A percentile compares a stretch with the other conserved stretches of the same genome.
Evolutionary conservation across 2,888 invertebrate species (phyloP).

Genomic region (Nymphalis urticae): DNA sequence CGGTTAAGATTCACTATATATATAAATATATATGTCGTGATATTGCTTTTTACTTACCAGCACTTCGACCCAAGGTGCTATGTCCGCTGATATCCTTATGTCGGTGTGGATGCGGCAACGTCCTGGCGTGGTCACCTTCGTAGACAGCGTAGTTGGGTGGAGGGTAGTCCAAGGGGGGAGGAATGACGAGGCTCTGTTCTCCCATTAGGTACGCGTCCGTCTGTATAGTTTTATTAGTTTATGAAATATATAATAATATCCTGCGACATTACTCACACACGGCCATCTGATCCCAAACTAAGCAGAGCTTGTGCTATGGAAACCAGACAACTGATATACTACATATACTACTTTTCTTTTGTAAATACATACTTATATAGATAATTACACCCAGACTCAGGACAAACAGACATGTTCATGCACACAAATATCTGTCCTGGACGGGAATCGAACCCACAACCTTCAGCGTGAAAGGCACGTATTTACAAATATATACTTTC

Average conservation of each 20-base stretch:
- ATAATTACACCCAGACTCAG: too few relatives aligned
- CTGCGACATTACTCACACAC: too few relatives aligned
- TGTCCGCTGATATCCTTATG: conserved; percentile 79
- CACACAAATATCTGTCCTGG: too few relatives aligned
- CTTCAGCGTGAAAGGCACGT: too few relatives aligned
- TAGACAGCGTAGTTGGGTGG: conserved; percentile 80
- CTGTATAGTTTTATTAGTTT: conserved; percentile 47
- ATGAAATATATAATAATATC: too few relatives aligned
- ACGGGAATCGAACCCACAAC: too few relatives aligned
- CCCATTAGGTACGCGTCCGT: conserved; percentile 82
- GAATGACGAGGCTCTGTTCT: conserved; percentile 73
- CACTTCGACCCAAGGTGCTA: conserved; percentile 78
- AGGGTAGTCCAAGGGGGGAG: conserved; percentile 86
- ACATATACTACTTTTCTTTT: too few relatives aligned
- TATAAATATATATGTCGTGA: not conserved
- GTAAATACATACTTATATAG: too few relatives aligned
- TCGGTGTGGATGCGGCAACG: conserved; percentile 81
- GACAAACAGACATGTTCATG: too few relatives aligned
- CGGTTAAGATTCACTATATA: not conserved
- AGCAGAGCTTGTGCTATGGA: too few relatives aligned
- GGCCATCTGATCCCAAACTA: too few relatives aligned
- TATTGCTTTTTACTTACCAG: conserved; percentile 61
- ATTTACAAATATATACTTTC: not conserved
- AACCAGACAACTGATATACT: too few relatives aligned
- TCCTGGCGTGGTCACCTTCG: conserved; percentile 74